Conservation (phyloP, 2,113 vertebrate species). For the Argyrosomus japonicus region DNA sequence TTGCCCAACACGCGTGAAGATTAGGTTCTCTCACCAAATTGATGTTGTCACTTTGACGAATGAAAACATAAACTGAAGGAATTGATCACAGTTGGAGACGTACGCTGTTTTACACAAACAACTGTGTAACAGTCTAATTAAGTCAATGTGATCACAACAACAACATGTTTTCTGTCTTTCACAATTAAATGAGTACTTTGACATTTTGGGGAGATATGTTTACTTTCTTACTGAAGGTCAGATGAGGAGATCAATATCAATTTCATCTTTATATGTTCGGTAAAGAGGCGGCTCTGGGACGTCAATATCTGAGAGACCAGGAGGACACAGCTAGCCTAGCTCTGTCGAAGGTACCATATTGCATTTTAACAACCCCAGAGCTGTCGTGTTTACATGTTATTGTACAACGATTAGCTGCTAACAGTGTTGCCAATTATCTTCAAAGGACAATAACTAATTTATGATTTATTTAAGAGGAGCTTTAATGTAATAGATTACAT, state of each 20-base stretch:
- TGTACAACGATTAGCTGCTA: too few relatives aligned
- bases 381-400: not conserved
- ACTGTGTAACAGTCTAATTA: not conserved
- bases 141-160: not conserved
- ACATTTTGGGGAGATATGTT: not conserved
- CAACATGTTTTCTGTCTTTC: not conserved
- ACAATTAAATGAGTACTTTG: not conserved
- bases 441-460: too few relatives aligned
- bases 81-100: constrained; percentile 26
- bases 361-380: not conserved
- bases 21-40: not conserved
- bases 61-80: constrained; percentile 8
- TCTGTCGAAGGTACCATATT: not conserved
- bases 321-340: not conserved
- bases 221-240: not conserved
- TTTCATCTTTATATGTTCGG: not conserved
- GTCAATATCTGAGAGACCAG: not conserved
- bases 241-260: constrained; percentile 6
- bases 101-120: not conserved
- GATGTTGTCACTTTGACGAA: constrained; percentile 13
- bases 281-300: not conserved
- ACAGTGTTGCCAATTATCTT: too few relatives aligned
- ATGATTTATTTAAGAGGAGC: too few relatives aligned
- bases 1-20: constrained; percentile 26
- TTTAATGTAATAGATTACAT: too few relatives aligned